Percentiles rank a stretch among this genome's conserved stretches.
phyloP scores from a whole-genome alignment of 2,113 vertebrate species.

The Actenoides lindsayi region DNA sequence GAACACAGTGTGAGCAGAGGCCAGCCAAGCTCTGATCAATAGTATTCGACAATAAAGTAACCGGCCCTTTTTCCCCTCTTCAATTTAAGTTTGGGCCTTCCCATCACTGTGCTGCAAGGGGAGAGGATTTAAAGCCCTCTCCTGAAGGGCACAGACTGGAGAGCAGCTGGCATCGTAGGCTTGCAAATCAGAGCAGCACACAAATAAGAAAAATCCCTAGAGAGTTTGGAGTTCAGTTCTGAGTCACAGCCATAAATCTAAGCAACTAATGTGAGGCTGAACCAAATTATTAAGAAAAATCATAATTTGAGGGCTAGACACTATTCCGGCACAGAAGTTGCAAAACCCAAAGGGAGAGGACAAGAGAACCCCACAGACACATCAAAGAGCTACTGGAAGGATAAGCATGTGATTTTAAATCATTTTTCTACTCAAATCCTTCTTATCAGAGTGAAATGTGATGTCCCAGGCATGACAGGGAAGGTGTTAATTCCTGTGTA shows the following conservation, averaged over 20 bases:
- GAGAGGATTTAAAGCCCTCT: neutral
- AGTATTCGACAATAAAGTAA: neutral
- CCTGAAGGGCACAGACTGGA: neutral
- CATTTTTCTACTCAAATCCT: constrained; percentile 39
- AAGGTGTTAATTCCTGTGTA: constrained; percentile 25
- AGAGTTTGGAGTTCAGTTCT: neutral
- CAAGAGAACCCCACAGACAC: neutral
- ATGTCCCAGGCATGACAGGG: neutral
- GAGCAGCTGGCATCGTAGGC: neutral
- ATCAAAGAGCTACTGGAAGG: neutral
- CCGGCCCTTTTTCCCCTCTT: neutral
- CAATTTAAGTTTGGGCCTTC: neutral
- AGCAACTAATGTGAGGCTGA: neutral
- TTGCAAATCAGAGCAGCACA: neutral
- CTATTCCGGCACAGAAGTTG: neutral
- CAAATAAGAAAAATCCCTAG: neutral
- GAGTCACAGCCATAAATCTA: neutral
- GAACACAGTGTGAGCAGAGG: neutral
- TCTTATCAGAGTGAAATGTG: constrained; percentile 27
- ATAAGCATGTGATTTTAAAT: constrained; percentile 34
- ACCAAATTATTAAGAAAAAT: neutral
- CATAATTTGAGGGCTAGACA: neutral
- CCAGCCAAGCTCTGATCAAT: constrained; percentile 22
- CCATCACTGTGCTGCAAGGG: neutral
- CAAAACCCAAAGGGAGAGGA: neutral